Base-by-base conservation (phyloP, 1,140 invertebrate genomes). In the Paralvinella palmiformis region DNA sequence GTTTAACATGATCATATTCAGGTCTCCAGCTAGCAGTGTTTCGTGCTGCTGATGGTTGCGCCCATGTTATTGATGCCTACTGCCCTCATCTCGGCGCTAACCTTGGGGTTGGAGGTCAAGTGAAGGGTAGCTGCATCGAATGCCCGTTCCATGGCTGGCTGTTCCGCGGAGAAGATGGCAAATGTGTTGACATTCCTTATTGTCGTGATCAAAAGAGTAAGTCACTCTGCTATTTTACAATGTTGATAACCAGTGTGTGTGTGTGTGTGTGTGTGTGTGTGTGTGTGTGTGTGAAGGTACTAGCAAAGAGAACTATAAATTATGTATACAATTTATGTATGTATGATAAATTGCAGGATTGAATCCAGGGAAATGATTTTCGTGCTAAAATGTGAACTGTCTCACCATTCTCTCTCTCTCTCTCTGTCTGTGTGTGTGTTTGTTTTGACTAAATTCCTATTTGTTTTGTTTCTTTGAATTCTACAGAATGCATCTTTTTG, bases 41-140 rank as follows among this genome's bases (percentile, higher is more conserved):
- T 75, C 82, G 88, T 44, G 76, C 73, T 31, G 81, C 86, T 63
- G 68, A 74, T 56, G 85, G 86, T 0, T 73, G 83, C n/a, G 85
- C 86, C 0, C 85, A 86, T 59, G 84, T 89, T 3, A 74, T 93
- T 27, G 88, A 94, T 75, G 91, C 91, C 0, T 92, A 92, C 74
- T 95, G 92, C 74, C 91, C 91, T 0, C 92, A 94, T 78, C 80
- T 94, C 70, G 92, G 92, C 0, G 91, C 91, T 0, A 91, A 94
- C 75, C 83, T 94, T 72, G 90, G 83, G 0, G 82, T 88, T 13
- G 90, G 90, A 1, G 91, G 91, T 0, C 79, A 92, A 0, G 82
- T 84, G 32, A 87, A 86, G 0, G 86, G 91, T 57, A 71, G 77
- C 63, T 91, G 89, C 72, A 83, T 95, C 4, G 86, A 91, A 72